These are phyloP conservation scores for Drosophila pegasa DNA, from an alignment of 2,888 invertebrate genomes.

Conservation along the genomic window DNA sequence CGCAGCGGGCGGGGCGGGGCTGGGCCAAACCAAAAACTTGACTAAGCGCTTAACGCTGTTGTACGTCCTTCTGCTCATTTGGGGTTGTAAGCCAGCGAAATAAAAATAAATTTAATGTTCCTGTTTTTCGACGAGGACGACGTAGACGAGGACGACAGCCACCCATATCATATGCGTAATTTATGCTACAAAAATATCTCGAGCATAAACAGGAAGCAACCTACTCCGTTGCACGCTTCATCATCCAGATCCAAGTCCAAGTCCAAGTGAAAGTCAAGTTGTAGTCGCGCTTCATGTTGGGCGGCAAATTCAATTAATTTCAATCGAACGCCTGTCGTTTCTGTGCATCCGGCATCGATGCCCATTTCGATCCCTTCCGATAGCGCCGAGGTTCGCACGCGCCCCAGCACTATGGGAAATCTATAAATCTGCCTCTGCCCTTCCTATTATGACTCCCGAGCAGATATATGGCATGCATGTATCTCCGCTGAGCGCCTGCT, in stretches of 20 bases:
- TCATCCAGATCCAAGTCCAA: slow-evolving; percentile 14
- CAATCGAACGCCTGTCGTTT: slow-evolving; percentile 85
- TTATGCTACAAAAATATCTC: slow-evolving; percentile 77
- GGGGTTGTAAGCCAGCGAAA: slow-evolving; percentile 65
- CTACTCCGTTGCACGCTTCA: slow-evolving; percentile 11
- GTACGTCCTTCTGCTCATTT: slow-evolving; percentile 42
- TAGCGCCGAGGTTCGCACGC: slow-evolving; percentile 57
- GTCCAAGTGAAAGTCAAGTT: slow-evolving; percentile 61
- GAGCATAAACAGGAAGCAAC: slow-evolving; percentile 74
- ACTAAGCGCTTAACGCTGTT: slow-evolving; percentile 66
- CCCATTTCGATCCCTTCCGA: slow-evolving; percentile 53
- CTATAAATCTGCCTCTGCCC: slow-evolving; percentile 63
- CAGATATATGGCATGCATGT: slow-evolving; percentile 15
- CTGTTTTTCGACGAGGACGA: slow-evolving; percentile 66
- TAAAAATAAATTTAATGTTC: slow-evolving; percentile 83
- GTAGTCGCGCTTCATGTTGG: slow-evolving; percentile 46
- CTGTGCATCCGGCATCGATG: slow-evolving; percentile 77
- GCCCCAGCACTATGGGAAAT: slow-evolving; percentile 43
- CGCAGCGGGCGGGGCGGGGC: slow-evolving; percentile 12
- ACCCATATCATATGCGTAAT: slow-evolving; percentile 72
- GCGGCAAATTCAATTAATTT: slow-evolving; percentile 84
- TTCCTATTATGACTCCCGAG: slow-evolving; percentile 62
- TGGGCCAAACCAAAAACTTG: slow-evolving; percentile 22
- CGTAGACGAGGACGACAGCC: slow-evolving; percentile 24
- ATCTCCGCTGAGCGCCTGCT: slow-evolving; percentile 51